Base-by-base conservation (phyloP, 2,888 invertebrate species). In the Volucella bombylans region DNA sequence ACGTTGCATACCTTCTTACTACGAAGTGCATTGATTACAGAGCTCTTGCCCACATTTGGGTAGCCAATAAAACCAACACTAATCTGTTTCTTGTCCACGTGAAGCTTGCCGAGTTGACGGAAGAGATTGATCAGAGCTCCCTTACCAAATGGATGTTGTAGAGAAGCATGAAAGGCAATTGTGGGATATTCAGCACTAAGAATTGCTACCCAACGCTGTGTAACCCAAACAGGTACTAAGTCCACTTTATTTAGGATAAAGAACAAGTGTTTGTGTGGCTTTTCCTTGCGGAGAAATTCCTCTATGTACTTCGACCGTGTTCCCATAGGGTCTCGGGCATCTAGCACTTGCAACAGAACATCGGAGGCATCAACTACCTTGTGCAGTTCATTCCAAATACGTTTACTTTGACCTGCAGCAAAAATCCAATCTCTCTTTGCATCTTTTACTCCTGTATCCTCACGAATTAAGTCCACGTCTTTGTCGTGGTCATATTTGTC, bases 331-430 rank as follows among this genome's bases (percentile, higher is more conserved):
- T 99, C 99, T 86, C 99, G 94, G 0, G 99, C 99, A 93, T 99
- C 99, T 81, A 99, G 93, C 4, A 99, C 96, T 93, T 99, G 98
- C 39, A 99, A 92, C 14, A 99, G 92, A 4, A 99, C 98, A 94
- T 99, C 99, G 0, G 99, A 98, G 2, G 99, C 98, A 92, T 99
- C 99, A 71, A 99, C 95, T 39, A 99, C 99, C 94, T 99, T 99
- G 91, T 99, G 98, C 55, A 99, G 92, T 91, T 99, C 99, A 93
- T 98, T 98, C 99, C 99, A 99, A 89, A 99, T 98, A 88, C 99
- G 94, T 92, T 94, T 97, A 88, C 99, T 99, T 92, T 98, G 98
- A 0, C 99, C 98, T 38, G 98, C 98, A 67, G 94, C 95, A 94
- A 98, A 98, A 1, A 98, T 95, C 96, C 98, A 97, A 91, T 99